Base-by-base conservation (phyloP, 2,113 vertebrate genomes). In the Alethe diademata region DNA sequence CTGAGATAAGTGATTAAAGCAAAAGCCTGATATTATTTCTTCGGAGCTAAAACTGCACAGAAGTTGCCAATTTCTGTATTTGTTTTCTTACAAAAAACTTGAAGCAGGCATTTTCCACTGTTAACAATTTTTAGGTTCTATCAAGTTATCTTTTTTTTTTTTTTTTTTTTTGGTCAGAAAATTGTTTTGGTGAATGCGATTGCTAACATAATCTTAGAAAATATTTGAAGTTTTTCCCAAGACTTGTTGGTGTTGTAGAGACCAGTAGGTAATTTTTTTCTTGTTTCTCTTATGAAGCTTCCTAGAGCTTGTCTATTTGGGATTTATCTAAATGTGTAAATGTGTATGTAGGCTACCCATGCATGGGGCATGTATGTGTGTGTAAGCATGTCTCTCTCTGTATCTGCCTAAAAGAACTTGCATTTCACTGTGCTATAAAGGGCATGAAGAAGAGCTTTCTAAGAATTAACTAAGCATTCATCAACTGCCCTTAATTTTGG, bases 1-100 rank as follows among this genome's bases (percentile, higher is more conserved):
- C 61, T 91, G 88, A 86, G 61, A 96, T 90, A 92, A 79, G 78
- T 70, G 43, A 93, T 86, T 79, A 93, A 96, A 95, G 71, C 74
- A 80, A 93, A 93, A 92, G 74, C 43, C 40, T 88, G 81, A 38
- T 58, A 57, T 79, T 88, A 93, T 95, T 87, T 88, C 85, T 94
- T 94, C 12, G 1, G 86, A 95, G 82, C 33, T 85, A 88, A 93
- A 92, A 85, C 80, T 80, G 62, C 71, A 56, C 47, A 89, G 86
- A 94, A 95, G 66, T 92, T 96, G 84, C 31, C 24, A 80, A 57
- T 88, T 89, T 60, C 24, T 78, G 38, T 88, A 69, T 92, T 95
- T 96, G 31, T 89, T 96, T 95, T 74, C 62, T 84, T 82, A 53
- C 56, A 88, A 80, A 69, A 26, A 82, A 61, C 54, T 51, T 23